phyloP scores from a whole-genome alignment of 2,888 invertebrate genomes.

The Dasypogon diadema region DNA sequence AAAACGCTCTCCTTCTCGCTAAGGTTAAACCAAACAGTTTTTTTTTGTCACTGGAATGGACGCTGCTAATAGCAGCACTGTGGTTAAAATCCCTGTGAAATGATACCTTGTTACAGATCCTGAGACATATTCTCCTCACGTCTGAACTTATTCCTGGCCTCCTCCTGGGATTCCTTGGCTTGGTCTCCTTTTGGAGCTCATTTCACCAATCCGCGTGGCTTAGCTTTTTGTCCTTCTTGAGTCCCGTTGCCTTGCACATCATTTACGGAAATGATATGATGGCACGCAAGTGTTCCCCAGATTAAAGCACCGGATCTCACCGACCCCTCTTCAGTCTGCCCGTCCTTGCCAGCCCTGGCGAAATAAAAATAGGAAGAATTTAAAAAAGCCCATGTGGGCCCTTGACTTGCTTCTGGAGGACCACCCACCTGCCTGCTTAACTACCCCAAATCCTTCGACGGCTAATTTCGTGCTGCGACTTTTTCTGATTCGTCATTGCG shows the following conservation, averaged over 20 bases:
- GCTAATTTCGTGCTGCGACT: constrained; percentile 52
- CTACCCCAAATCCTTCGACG: constrained; percentile 38
- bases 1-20: no score
- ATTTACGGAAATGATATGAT: constrained; percentile 43
- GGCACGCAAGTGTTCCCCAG: constrained; percentile 38
- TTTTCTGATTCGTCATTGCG: constrained; percentile 60
- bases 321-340: not conserved
- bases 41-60: not conserved
- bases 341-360: not conserved
- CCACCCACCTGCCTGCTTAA: constrained; percentile 36
- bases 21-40: no score
- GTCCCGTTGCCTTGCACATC: constrained; percentile 2
- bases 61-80: constrained; percentile 30
- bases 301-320: constrained; percentile 8
- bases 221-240: constrained; percentile 6
- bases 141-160: constrained; percentile 16
- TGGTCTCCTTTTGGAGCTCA: not conserved
- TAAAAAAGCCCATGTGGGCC: constrained; percentile 19
- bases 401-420: constrained; percentile 28
- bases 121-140: constrained; percentile 54
- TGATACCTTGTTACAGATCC: constrained; percentile 48
- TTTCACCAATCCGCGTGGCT: constrained; percentile 41
- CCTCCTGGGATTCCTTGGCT: constrained; percentile 9
- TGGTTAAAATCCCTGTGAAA: constrained; percentile 13
- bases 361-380: not conserved